Evolutionary conservation across 2,113 vertebrate species (phyloP).

Genomic region (Bos indicus): DNA sequence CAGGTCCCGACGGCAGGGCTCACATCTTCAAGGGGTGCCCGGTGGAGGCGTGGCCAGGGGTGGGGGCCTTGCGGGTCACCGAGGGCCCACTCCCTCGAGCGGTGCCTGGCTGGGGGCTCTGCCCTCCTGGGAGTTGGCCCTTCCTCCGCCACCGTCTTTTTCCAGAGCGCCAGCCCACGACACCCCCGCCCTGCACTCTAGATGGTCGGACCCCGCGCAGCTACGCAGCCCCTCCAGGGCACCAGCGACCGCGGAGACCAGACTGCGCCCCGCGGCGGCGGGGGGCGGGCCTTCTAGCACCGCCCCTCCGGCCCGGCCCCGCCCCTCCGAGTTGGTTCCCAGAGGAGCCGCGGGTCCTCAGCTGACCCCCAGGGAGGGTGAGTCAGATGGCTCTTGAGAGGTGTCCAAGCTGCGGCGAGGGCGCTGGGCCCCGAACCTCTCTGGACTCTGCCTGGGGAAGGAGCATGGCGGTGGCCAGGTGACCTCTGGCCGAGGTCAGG

Average conservation of each 20-base stretch:
- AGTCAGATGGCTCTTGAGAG: background rate
- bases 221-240: background rate
- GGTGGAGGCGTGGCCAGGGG: background rate
- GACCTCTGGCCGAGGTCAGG: background rate
- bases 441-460: background rate
- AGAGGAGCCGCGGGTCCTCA: background rate
- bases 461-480: background rate
- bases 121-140: background rate
- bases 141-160: background rate
- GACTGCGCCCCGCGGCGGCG: background rate
- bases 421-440: background rate
- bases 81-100: background rate
- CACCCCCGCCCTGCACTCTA: background rate
- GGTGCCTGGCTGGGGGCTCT: background rate
- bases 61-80: background rate
- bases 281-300: rapidly evolving
- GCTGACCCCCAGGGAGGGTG: background rate
- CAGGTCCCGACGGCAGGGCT: background rate
- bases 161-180: background rate
- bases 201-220: background rate
- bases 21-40: no score
- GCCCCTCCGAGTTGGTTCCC: background rate
- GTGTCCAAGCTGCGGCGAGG: rapidly evolving
- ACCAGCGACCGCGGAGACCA: background rate
- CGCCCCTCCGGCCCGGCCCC: rapidly evolving